Evolutionary conservation across 2,797 vertebrate genomes (phyloP), one percentile per base, ranked within the genome.

Genomic region (Menidia menidia): DNA sequence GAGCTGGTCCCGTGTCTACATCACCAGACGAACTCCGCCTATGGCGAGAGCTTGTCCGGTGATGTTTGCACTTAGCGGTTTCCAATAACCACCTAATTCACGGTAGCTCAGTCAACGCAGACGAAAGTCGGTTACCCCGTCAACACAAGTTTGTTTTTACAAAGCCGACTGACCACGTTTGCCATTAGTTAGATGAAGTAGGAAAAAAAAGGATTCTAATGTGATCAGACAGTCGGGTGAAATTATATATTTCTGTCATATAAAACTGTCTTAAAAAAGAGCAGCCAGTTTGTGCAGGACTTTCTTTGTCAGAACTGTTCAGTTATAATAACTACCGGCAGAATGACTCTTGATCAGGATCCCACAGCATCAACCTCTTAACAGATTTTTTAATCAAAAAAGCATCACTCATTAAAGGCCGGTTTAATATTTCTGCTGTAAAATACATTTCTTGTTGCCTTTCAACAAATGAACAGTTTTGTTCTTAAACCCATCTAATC

Each of bases 41-140:
- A 84, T 87, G 87, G 85, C 84, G 86, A 86, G 85, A 86, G 64
- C 59, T 15, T 48, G 51, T 59, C 44, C 30, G 73, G 63, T 15
- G 56, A 56, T 14, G 48, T 56, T 51, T 30, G 50, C 35, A 45
- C 59, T 68, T 54, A 19, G 60, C 60, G 60, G 11, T 67, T 73
- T 71, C 58, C 56, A 69, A 60, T 56, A 2, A 8, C 56, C 6
- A 2, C 14, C 53, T 62, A 73, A 75, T 67, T 65, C 67, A 18
- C 44, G 10, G 32, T n/a, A 14, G 31, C 45, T 71, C 60, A 9
- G 55, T 57, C 71, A n/a, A 31, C 68, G 52, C 54, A 71, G 58
- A 48, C 50, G 19, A 25, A 33, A 54, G 68, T 55, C 35, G 14
- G 25, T 50, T 31, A 41, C 50, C 64, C 61, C 53, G 1, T 15